These are phyloP conservation scores for Pycnonotus jocosus DNA, from an alignment of 2,113 vertebrate genomes.

Conservation along the genomic window DNA sequence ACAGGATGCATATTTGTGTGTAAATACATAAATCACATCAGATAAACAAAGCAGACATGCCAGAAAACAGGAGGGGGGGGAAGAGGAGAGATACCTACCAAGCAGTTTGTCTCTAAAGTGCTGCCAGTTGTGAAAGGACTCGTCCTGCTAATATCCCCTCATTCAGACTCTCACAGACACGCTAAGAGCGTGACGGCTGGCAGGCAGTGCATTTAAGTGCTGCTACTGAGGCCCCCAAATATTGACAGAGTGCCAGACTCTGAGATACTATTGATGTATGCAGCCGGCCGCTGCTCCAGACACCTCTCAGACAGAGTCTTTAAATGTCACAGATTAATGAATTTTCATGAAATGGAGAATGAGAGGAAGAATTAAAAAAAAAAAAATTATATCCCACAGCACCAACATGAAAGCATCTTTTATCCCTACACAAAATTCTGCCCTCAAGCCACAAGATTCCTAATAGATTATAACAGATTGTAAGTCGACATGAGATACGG, in stretches of 20 bases:
- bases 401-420: slow-evolving; percentile 57
- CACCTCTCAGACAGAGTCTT: slow-evolving; percentile 79
- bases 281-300: slow-evolving; percentile 76
- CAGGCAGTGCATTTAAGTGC: slow-evolving; percentile 71
- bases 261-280: slow-evolving; percentile 78
- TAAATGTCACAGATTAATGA: slow-evolving; percentile 85
- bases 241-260: slow-evolving; percentile 81
- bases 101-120: slow-evolving; percentile 68
- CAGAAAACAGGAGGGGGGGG: slow-evolving; percentile 54
- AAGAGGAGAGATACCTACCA: slow-evolving; percentile 56
- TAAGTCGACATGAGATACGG: not conserved
- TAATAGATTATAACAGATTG: slow-evolving; percentile 35
- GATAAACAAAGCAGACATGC: slow-evolving; percentile 66
- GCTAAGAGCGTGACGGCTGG: slow-evolving; percentile 67
- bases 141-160: slow-evolving; percentile 71
- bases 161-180: slow-evolving; percentile 58
- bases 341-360: slow-evolving; percentile 78
- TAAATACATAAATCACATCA: slow-evolving; percentile 67
- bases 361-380: slow-evolving; percentile 51
- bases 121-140: slow-evolving; percentile 68
- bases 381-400: slow-evolving; percentile 35
- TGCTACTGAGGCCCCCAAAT: slow-evolving; percentile 75
- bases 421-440: slow-evolving; percentile 47
- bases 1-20: slow-evolving; percentile 60
- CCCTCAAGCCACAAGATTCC: slow-evolving; percentile 22